phyloP scores from a whole-genome alignment of 2,888 invertebrate species.

The Pyrochroa serraticornis region DNA sequence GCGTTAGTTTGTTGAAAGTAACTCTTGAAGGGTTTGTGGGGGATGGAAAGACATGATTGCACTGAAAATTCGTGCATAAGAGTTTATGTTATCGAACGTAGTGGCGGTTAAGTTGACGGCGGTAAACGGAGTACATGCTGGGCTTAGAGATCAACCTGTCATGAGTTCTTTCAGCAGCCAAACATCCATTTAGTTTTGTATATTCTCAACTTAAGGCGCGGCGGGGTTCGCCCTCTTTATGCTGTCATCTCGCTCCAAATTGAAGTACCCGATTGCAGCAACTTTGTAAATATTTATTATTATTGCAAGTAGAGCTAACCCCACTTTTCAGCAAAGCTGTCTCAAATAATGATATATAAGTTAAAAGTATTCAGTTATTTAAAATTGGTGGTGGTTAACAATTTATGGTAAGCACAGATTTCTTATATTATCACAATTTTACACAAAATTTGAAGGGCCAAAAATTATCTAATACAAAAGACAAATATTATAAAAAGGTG shows the following conservation, averaged over 20 bases:
- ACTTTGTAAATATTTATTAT: constrained; percentile 12
- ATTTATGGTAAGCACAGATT: too few relatives aligned
- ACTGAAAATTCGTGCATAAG: constrained; percentile 8
- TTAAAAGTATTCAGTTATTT: not conserved
- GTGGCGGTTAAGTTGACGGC: constrained; percentile 41
- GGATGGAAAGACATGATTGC: too few relatives aligned
- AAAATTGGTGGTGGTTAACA: constrained; percentile 1
- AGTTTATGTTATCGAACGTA: constrained; percentile 8
- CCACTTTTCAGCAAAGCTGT: too few relatives aligned
- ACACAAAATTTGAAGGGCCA: too few relatives aligned
- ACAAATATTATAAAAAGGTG: too few relatives aligned
- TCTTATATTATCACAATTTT: too few relatives aligned
- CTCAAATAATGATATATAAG: too few relatives aligned
- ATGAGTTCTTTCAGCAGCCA: constrained; percentile 46
- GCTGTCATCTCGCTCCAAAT: constrained; percentile 33
- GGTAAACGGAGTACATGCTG: constrained; percentile 47
- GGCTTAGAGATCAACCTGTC: constrained; percentile 49
- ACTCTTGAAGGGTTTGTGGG: not conserved
- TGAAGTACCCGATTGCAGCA: constrained; percentile 7
- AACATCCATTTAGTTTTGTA: constrained; percentile 52
- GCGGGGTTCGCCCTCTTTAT: constrained; percentile 44
- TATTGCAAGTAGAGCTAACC: not conserved
- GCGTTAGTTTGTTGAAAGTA: not conserved
- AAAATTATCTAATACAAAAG: too few relatives aligned
- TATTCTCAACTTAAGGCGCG: constrained; percentile 44